Conservation (phyloP, 2,888 invertebrate species). For the Scotopteryx bipunctaria region DNA sequence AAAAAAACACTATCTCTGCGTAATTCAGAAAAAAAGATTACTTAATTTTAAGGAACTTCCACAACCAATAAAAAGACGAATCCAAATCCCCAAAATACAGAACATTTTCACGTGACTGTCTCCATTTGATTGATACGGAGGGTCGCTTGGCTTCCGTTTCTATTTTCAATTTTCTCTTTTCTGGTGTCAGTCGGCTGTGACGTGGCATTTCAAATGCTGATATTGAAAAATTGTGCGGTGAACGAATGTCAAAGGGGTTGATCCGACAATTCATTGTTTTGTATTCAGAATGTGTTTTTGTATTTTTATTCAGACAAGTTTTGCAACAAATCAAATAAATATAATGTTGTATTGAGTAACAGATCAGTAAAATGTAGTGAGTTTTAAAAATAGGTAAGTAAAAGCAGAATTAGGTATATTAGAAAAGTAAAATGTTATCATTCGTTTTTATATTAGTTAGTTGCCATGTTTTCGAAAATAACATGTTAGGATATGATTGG, state of each 20-base stretch:
- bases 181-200: conserved; percentile 27
- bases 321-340: neutral
- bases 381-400: no score
- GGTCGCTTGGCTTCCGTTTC: conserved; percentile 45
- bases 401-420: no score
- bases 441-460: no score
- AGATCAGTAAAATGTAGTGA: no score
- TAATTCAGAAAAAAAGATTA: no score
- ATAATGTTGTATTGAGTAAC: no score
- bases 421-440: no score
- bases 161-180: conserved; percentile 52
- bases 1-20: no score
- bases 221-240: conserved; percentile 26
- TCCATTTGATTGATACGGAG: conserved; percentile 44
- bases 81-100: conserved; percentile 1
- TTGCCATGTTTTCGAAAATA: no score
- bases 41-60: no score
- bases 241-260: conserved; percentile 20
- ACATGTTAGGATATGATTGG: no score
- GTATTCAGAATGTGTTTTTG: neutral
- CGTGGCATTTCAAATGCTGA: conserved; percentile 16
- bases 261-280: conserved; percentile 21
- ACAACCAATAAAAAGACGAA: neutral
- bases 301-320: neutral
- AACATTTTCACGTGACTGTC: conserved; percentile 27